Conservation (phyloP, 2,888 invertebrate species). For the Ectropis crepuscularia region DNA sequence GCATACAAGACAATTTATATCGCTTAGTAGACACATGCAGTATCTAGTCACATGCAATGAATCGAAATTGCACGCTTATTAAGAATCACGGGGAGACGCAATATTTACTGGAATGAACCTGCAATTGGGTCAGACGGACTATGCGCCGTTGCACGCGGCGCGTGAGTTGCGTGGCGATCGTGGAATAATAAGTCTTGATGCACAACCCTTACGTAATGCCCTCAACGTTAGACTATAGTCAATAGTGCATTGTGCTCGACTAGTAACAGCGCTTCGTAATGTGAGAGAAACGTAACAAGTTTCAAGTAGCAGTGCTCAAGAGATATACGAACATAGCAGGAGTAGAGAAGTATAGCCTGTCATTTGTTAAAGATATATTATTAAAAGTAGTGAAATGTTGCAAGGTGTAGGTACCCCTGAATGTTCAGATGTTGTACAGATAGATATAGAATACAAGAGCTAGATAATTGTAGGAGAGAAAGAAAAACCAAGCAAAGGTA, state of each 20-base stretch:
- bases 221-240: conserved; percentile 12
- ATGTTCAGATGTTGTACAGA: too few relatives aligned
- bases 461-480: too few relatives aligned
- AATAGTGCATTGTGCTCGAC: conserved; percentile 55
- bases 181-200: conserved; percentile 47
- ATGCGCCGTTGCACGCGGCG: conserved; percentile 68
- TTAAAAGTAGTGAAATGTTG: too few relatives aligned
- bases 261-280: conserved; percentile 14
- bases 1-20: conserved; percentile 7
- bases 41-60: conserved; percentile 31
- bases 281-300: too few relatives aligned
- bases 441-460: too few relatives aligned
- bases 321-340: too few relatives aligned
- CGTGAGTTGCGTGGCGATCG: conserved; percentile 66
- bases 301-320: too few relatives aligned
- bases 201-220: conserved; percentile 65
- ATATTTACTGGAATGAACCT: conserved; percentile 65
- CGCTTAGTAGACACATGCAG: conserved; percentile 8
- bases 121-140: conserved; percentile 76
- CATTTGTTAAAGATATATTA: too few relatives aligned
- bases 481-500: too few relatives aligned
- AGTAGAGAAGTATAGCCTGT: too few relatives aligned
- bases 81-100: conserved; percentile 41
- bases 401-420: too few relatives aligned
- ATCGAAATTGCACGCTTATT: conserved; percentile 34